Evolutionary conservation across 2,113 vertebrate species (phyloP).

Genomic region (Noturus placidus): DNA sequence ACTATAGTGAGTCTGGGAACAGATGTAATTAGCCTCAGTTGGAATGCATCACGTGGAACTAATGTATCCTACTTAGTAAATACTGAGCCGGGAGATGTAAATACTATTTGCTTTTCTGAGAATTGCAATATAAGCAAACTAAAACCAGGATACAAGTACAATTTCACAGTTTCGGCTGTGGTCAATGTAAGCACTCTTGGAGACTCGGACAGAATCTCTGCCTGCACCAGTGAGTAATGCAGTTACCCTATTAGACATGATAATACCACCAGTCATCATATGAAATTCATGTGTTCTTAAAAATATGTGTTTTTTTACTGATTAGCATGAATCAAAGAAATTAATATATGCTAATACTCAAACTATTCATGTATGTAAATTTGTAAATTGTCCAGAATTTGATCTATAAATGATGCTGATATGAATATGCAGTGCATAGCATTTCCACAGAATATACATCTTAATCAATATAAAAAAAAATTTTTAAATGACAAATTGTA

Average conservation of each 20-base stretch:
- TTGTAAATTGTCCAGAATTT: neutral
- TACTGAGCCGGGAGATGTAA: neutral
- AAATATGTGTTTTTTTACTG: neutral
- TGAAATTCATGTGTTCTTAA: neutral
- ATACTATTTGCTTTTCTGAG: accelerated
- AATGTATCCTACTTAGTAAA: constrained; percentile 21
- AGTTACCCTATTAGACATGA: neutral
- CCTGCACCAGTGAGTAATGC: constrained; percentile 52
- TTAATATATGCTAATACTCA: neutral
- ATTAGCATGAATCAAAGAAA: neutral
- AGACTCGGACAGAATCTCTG: neutral
- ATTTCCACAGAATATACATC: neutral
- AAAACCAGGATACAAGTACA: constrained; percentile 31
- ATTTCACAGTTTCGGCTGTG: constrained; percentile 40
- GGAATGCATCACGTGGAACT: constrained; percentile 36
- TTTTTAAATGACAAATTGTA: neutral
- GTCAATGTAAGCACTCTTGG: constrained; percentile 35
- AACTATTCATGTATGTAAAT: neutral
- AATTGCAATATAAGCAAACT: neutral
- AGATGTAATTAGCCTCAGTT: neutral
- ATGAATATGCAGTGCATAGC: neutral
- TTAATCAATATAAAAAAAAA: neutral
- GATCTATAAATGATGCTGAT: neutral
- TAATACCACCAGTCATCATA: neutral
- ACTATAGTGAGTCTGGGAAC: neutral